phyloP scores from a whole-genome alignment of 2,113 vertebrate species.

The Sebastes schlegelii region DNA sequence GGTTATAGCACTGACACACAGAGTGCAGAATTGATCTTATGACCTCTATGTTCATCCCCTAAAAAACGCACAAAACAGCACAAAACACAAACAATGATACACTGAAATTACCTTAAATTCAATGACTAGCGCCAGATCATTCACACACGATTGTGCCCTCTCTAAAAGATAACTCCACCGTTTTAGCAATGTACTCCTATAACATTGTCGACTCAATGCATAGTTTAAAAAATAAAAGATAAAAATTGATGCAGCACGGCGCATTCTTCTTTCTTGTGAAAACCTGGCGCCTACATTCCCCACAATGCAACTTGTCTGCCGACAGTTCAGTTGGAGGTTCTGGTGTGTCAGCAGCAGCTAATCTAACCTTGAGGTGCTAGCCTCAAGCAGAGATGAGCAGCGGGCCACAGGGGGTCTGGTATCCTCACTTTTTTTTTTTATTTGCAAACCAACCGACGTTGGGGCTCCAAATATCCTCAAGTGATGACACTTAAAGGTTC shows the following conservation, averaged over 20 bases:
- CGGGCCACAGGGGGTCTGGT: not conserved
- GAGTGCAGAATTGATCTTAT: not conserved
- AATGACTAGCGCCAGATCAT: not conserved
- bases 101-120: not conserved
- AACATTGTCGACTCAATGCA: not conserved
- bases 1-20: not conserved
- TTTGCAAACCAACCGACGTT: not conserved
- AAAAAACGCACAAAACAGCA: not conserved
- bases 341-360: not conserved
- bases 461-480: too few relatives aligned
- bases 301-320: not conserved
- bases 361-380: not conserved
- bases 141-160: not conserved
- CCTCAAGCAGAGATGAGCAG: constrained; percentile 1
- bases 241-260: not conserved
- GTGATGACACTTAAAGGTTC: too few relatives aligned
- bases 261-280: not conserved
- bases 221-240: not conserved
- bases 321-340: not conserved
- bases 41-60: not conserved
- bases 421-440: not conserved
- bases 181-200: not conserved
- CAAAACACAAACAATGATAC: not conserved
- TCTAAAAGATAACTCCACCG: not conserved
- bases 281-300: not conserved